Evolutionary conservation across 2,888 invertebrate species (phyloP).

Genomic region (Campoplex nolae): DNA sequence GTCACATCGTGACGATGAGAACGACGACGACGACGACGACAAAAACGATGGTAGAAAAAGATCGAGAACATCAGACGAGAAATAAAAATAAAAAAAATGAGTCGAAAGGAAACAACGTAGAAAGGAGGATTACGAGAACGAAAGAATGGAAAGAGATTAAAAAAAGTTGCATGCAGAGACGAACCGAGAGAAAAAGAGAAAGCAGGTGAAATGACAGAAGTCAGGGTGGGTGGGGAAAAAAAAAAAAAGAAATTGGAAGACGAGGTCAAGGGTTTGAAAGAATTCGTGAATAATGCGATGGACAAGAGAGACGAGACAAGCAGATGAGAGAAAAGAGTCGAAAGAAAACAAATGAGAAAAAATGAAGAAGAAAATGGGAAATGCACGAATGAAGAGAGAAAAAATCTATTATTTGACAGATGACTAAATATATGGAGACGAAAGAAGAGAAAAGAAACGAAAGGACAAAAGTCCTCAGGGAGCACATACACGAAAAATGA

Average conservation of each 20-base stretch:
- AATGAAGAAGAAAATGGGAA: neutral
- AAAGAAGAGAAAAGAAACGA: neutral
- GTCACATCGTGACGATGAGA: slow-evolving; percentile 39
- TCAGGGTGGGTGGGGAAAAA: too few species aligned
- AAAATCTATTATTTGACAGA: neutral
- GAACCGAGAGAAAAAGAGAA: too few species aligned
- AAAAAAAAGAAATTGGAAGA: too few species aligned
- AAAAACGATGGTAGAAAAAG: slow-evolving; percentile 4
- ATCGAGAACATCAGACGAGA: slow-evolving; percentile 1
- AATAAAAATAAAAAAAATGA: neutral
- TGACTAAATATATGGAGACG: neutral
- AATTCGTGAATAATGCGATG: too few species aligned
- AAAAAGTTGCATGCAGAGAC: neutral
- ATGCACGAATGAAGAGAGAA: neutral
- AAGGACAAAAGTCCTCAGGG: too few species aligned
- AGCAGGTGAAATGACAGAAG: too few species aligned
- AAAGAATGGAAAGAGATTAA: neutral
- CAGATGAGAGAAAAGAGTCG: too few species aligned
- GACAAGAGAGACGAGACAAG: too few species aligned
- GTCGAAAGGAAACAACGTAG: neutral
- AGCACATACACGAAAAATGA: neutral
- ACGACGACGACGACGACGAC: slow-evolving; percentile 26
- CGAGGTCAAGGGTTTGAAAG: too few species aligned
- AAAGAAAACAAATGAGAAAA: neutral
- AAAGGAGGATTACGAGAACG: neutral